phyloP scores from a whole-genome alignment of 1,140 invertebrate species.

The Drosophila grimshawi region DNA sequence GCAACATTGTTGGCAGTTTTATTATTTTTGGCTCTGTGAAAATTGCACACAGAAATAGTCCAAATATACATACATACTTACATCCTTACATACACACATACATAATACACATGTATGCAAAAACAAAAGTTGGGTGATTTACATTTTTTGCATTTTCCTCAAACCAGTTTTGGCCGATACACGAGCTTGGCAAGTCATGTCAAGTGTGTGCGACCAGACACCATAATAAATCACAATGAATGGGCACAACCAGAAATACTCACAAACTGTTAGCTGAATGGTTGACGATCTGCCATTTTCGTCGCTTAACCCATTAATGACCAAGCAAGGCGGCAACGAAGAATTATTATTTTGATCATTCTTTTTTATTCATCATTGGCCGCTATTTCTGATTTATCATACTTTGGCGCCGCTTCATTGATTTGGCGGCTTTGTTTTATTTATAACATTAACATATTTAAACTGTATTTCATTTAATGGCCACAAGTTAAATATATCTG shows the following conservation, averaged over 20 bases:
- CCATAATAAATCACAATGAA: slow-evolving; percentile 42
- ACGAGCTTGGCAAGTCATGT: slow-evolving; percentile 8
- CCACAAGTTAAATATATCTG: not conserved
- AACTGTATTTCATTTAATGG: slow-evolving; percentile 44
- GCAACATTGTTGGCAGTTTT: slow-evolving; percentile 21
- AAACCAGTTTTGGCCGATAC: slow-evolving; percentile 54
- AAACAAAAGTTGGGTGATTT: slow-evolving; percentile 30
- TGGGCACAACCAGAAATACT: slow-evolving; percentile 47
- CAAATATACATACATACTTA: too few species aligned
- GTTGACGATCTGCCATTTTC: slow-evolving; percentile 20
- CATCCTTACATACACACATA: too few species aligned
- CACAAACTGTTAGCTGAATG: slow-evolving; percentile 38
- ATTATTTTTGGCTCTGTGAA: slow-evolving; percentile 11
- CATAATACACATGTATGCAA: not conserved
- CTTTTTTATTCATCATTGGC: slow-evolving; percentile 1
- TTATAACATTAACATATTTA: slow-evolving; percentile 34
- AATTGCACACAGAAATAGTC: not conserved
- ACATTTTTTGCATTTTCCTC: slow-evolving; percentile 18
- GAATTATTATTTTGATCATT: too few species aligned
- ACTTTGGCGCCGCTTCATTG: slow-evolving; percentile 39
- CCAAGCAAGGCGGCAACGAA: not conserved
- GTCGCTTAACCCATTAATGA: slow-evolving; percentile 35
- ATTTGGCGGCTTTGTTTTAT: slow-evolving; percentile 25
- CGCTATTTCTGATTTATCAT: slow-evolving; percentile 28
- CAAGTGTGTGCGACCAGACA: slow-evolving; percentile 3